A percentile compares a stretch with the other conserved stretches of the same genome.
These are phyloP conservation scores for Telmatherina bonti DNA, from an alignment of 2,797 vertebrate genomes.

Conservation along the genomic window DNA sequence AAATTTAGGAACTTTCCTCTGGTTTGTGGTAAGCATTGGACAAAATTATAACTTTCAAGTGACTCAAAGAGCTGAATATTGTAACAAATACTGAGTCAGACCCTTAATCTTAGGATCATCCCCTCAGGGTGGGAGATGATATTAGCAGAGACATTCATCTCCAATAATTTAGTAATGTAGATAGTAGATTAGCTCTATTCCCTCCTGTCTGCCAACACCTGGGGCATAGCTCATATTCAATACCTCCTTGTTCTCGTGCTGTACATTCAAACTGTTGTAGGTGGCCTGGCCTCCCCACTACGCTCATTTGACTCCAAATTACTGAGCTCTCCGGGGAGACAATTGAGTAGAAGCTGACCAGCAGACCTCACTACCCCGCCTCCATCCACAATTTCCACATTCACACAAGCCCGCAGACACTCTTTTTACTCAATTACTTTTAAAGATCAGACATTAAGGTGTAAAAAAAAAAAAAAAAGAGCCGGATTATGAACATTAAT, in stretches of 20 bases:
- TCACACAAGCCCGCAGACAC: conserved; percentile 18
- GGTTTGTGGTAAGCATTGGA: conserved; percentile 47
- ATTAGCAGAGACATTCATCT: conserved; percentile 85
- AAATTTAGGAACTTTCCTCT: conserved; percentile 50
- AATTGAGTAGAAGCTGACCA: conserved; percentile 69
- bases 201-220: conserved; percentile 73
- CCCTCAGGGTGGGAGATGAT: conserved; percentile 78
- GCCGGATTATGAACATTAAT: conserved; percentile 66
- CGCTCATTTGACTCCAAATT: conserved; percentile 75
- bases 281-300: conserved; percentile 63
- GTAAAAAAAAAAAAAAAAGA: too few relatives aligned
- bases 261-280: conserved; percentile 65
- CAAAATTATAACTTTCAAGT: conserved; percentile 73
- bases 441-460: conserved; percentile 64
- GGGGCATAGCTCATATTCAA: conserved; percentile 73
- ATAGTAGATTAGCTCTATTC: conserved; percentile 83
- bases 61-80: conserved; percentile 63
- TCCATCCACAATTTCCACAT: not conserved
- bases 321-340: conserved; percentile 51
- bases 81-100: conserved; percentile 74
- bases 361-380: conserved; percentile 17
- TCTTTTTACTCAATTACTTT: conserved; percentile 32
- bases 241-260: conserved; percentile 69
- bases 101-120: conserved; percentile 80
- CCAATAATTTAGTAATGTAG: conserved; percentile 83